Conservation (phyloP, 2,797 vertebrate genomes). For the Pachyuromys duprasi region DNA sequence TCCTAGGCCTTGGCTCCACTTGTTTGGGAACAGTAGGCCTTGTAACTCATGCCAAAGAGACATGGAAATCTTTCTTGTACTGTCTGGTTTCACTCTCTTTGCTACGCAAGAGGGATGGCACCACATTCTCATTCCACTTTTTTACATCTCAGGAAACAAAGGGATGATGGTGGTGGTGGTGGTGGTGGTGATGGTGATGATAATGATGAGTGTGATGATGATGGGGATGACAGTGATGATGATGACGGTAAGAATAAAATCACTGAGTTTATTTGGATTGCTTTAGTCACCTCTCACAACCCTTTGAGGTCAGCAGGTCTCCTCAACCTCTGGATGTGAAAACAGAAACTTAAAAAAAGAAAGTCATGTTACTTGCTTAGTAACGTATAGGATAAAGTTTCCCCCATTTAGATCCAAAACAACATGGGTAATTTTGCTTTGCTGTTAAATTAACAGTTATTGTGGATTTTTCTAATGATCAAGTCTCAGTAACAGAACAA, state of each 20-base stretch:
- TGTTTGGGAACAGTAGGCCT: not conserved
- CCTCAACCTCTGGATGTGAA: not conserved
- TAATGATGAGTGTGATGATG: too few relatives aligned
- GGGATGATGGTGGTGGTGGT: not conserved
- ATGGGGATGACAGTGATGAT: too few relatives aligned
- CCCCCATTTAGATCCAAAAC: not conserved
- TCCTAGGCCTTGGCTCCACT: not conserved
- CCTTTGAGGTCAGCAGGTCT: not conserved
- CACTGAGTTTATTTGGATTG: not conserved
- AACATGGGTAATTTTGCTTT: not conserved
- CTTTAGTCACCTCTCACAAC: not conserved
- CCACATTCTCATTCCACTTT: not conserved
- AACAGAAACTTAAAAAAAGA: not conserved
- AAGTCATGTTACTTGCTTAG: not conserved
- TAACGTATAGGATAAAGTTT: not conserved
- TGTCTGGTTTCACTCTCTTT: not conserved
- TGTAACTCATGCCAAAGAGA: not conserved
- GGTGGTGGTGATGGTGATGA: not conserved
- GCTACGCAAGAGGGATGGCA: not conserved
- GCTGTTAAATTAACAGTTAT: constrained; percentile 5
- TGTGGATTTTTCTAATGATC: not conserved
- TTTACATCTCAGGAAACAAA: not conserved
- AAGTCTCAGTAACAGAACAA: not conserved
- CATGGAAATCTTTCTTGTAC: not conserved
- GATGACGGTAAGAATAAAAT: not conserved